phyloP scores from a whole-genome alignment of 2,888 invertebrate species.

The Drosophila nigritarsus region DNA sequence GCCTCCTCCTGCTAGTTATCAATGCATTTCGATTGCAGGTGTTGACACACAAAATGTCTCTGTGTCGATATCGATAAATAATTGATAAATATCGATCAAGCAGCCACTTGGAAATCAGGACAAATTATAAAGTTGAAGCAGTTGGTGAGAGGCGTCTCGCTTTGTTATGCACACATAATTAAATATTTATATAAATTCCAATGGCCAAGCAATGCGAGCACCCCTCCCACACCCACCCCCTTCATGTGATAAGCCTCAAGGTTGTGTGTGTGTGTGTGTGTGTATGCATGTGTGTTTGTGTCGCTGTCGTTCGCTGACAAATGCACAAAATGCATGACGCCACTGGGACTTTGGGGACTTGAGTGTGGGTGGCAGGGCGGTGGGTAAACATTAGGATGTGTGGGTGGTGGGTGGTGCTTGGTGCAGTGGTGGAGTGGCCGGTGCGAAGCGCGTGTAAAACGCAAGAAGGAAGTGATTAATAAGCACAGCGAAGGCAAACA shows the following conservation, averaged over 20 bases:
- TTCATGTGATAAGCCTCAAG: slow-evolving; percentile 31
- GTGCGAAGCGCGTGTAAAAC: slow-evolving; percentile 53
- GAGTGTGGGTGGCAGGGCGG: background rate
- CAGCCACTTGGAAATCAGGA: background rate
- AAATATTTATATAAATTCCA: slow-evolving; percentile 14
- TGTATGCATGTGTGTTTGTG: slow-evolving; percentile 18
- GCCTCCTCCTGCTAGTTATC: background rate
- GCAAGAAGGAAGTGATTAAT: slow-evolving; percentile 74
- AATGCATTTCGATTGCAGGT: background rate
- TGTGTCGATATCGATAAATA: background rate
- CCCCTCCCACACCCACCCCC: background rate
- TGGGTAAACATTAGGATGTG: background rate
- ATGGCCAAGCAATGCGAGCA: background rate
- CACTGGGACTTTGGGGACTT: slow-evolving; percentile 17
- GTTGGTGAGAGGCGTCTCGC: background rate
- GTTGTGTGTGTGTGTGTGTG: slow-evolving; percentile 25
- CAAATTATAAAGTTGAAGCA: background rate
- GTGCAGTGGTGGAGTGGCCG: background rate
- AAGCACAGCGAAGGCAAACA: slow-evolving; percentile 54
- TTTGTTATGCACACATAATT: slow-evolving; percentile 13
- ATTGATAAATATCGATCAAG: slow-evolving; percentile 10
- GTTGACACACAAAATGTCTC: background rate
- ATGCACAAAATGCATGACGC: slow-evolving; percentile 63
- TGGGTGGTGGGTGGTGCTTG: background rate
- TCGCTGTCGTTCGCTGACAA: slow-evolving; percentile 54